Conservation (phyloP, 2,797 vertebrate species). For the Sarcoramphus papa region DNA sequence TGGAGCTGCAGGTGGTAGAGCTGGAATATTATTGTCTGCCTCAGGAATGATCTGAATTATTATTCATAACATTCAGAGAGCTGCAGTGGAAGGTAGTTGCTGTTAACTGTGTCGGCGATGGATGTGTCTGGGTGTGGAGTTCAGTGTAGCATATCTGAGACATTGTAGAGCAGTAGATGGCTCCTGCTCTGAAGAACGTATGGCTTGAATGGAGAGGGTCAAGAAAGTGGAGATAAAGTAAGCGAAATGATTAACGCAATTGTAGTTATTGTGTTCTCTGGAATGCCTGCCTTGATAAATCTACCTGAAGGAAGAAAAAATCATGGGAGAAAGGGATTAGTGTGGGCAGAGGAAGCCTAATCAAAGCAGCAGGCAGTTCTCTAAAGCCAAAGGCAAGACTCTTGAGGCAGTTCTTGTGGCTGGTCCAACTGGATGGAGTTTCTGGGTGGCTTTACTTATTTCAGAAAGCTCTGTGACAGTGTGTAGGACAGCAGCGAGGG, state of each 20-base stretch:
- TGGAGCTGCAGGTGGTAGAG: background rate
- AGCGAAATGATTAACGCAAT: fast-evolving
- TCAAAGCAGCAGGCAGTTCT: background rate
- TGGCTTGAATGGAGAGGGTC: background rate
- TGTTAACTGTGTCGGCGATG: background rate
- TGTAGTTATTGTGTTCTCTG: background rate
- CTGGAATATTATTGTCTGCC: background rate
- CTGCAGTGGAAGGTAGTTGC: background rate
- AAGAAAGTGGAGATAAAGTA: background rate
- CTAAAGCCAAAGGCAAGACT: background rate
- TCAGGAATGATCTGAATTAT: background rate
- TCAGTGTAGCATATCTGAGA: background rate
- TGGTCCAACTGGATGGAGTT: background rate
- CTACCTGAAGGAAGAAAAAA: background rate
- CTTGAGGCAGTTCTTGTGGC: background rate
- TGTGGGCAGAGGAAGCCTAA: background rate
- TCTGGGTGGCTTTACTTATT: background rate
- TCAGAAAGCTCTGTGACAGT: background rate
- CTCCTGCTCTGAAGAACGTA: background rate
- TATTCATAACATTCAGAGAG: background rate
- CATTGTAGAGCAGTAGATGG: background rate
- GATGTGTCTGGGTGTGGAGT: background rate
- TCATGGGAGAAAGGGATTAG: background rate
- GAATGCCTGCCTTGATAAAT: background rate
- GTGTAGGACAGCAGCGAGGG: background rate